A percentile compares a stretch with the other conserved stretches of the same genome.
phyloP scores from a whole-genome alignment of 37 sponge, comb jelly and placozoan species.

The Aphrocallistes beatrix region DNA sequence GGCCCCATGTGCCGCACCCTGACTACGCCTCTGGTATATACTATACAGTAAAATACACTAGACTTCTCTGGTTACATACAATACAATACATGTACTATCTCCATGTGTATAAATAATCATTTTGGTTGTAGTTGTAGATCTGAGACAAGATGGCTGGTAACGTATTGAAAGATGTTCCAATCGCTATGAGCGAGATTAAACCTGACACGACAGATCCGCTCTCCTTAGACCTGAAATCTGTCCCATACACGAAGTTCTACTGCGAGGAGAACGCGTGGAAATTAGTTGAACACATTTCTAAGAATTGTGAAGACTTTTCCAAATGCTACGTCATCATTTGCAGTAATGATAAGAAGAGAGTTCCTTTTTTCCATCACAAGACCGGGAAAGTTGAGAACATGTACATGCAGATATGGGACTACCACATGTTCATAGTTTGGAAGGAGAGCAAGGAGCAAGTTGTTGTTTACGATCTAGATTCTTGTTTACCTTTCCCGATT shows the following conservation, averaged over 20 bases:
- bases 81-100: too few species aligned
- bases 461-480: neutral
- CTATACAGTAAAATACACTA: too few species aligned
- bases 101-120: too few species aligned
- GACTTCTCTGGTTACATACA: too few species aligned
- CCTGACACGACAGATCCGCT: neutral
- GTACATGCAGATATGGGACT: slow-evolving; percentile 19
- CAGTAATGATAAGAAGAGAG: slow-evolving; percentile 14
- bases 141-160: neutral
- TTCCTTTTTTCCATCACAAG: slow-evolving; percentile 5
- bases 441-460: slow-evolving; percentile 13
- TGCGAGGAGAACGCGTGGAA: slow-evolving; percentile 19
- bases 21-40: too few species aligned
- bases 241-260: slow-evolving; percentile 1
- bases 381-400: slow-evolving; percentile 14
- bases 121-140: too few species aligned
- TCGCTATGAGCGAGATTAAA: neutral
- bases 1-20: too few species aligned
- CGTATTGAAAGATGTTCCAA: neutral
- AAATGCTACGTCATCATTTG: neutral
- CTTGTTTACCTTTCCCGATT: slow-evolving; percentile 8
- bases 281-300: neutral
- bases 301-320: neutral
- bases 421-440: neutral
- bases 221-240: neutral